Conservation (phyloP, 2,113 vertebrate genomes). For the Entomyzon cyanotis region DNA sequence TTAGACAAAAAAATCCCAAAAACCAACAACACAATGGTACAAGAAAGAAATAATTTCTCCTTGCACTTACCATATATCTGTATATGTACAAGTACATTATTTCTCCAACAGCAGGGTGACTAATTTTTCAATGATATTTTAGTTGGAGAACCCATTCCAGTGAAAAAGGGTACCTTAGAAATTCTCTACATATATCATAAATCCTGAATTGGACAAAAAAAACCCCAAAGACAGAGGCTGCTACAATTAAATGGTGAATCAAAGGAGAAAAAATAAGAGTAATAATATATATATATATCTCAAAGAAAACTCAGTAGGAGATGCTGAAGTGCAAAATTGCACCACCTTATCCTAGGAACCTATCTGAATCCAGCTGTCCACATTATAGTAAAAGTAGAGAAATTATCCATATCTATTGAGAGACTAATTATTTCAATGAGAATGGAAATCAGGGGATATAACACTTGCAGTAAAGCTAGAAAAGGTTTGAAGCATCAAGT, state of each 20-base stretch:
- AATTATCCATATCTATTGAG: background rate
- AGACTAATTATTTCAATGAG: background rate
- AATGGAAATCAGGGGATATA: background rate
- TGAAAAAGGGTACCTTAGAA: background rate
- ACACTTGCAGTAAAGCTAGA: background rate
- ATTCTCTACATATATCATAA: background rate
- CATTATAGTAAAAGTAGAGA: background rate
- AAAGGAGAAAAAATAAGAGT: background rate
- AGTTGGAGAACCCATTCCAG: background rate
- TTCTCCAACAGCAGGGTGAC: background rate
- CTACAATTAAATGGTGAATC: background rate
- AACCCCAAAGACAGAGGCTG: background rate
- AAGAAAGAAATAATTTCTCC: background rate
- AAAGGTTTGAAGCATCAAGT: background rate
- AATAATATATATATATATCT: background rate
- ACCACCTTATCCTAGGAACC: background rate
- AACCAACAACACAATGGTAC: background rate
- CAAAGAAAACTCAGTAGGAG: background rate
- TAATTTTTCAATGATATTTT: background rate
- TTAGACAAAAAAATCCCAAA: background rate
- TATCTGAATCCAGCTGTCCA: background rate
- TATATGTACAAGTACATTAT: background rate
- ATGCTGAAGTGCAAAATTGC: background rate
- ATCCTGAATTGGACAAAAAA: background rate
- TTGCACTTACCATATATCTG: background rate